phyloP scores from a whole-genome alignment of 2,888 invertebrate genomes.

The Drosophila nigritarsus region DNA sequence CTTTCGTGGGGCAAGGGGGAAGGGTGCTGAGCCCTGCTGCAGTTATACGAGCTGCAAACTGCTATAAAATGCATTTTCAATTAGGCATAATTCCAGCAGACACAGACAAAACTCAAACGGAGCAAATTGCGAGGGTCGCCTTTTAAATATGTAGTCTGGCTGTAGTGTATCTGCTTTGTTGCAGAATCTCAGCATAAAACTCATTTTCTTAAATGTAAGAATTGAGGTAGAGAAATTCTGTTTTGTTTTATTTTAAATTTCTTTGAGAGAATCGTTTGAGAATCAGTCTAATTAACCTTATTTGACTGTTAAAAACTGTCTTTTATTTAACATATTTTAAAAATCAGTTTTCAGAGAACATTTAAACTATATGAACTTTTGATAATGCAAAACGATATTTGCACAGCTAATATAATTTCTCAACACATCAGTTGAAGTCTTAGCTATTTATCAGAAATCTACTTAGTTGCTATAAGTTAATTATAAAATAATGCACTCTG shows the following conservation, averaged over 20 bases:
- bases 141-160: not conserved
- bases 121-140: slow-evolving; percentile 27
- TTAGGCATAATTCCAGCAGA: slow-evolving; percentile 75
- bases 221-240: not conserved
- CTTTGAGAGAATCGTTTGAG: not conserved
- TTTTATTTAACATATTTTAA: not conserved
- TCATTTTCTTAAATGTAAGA: not conserved
- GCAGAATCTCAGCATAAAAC: not conserved
- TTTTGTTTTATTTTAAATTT: not conserved
- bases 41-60: slow-evolving; percentile 60
- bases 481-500: not conserved
- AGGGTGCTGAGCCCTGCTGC: slow-evolving; percentile 2
- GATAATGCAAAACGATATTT: slow-evolving; percentile 1
- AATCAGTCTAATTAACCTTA: not conserved
- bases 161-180: not conserved
- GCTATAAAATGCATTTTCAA: slow-evolving; percentile 81
- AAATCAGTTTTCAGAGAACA: not conserved
- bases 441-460: not conserved
- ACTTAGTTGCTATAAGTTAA: too few relatives aligned
- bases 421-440: not conserved
- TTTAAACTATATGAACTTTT: not conserved
- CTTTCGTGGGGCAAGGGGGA: slow-evolving; percentile 6
- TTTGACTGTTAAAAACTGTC: not conserved
- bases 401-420: not conserved
- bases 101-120: slow-evolving; percentile 25